Evolutionary conservation across 2,797 vertebrate genomes (phyloP).

Genomic region (Lemur catta): DNA sequence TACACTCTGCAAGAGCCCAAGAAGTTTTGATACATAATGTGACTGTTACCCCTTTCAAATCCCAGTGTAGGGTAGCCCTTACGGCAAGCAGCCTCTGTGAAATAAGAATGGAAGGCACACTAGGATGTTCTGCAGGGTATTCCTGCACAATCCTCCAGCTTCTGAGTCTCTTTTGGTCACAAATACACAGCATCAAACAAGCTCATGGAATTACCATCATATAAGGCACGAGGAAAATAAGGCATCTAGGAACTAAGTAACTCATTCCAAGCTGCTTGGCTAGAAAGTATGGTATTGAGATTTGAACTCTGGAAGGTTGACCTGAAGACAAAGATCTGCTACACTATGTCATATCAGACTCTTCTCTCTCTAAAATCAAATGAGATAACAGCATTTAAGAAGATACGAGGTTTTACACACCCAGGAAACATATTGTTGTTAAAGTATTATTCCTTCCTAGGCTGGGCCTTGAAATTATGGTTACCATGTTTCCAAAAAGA

Average conservation of each 20-base stretch:
- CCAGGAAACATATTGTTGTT: not conserved
- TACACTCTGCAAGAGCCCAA: not conserved
- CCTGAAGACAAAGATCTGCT: not conserved
- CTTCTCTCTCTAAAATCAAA: not conserved
- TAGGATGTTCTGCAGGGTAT: not conserved
- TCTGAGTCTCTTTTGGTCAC: not conserved
- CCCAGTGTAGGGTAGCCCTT: not conserved
- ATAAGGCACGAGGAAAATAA: not conserved
- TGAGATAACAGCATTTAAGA: not conserved
- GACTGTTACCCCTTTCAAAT: not conserved
- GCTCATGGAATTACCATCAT: not conserved
- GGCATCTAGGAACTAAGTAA: not conserved
- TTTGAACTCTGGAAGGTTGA: not conserved
- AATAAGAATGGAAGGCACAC: not conserved
- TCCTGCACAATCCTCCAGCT: not conserved
- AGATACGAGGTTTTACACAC: not conserved
- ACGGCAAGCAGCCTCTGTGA: not conserved
- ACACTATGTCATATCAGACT: not conserved
- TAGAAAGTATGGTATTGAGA: not conserved
- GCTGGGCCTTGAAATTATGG: constrained; percentile 50
- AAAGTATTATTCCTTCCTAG: constrained; percentile 18
- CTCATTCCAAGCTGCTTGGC: not conserved
- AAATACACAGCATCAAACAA: not conserved
- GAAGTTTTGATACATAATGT: not conserved
- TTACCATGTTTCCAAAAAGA: constrained; percentile 35